phyloP scores from a whole-genome alignment of 2,113 vertebrate genomes.

The Leptobrachium ailaonicum region DNA sequence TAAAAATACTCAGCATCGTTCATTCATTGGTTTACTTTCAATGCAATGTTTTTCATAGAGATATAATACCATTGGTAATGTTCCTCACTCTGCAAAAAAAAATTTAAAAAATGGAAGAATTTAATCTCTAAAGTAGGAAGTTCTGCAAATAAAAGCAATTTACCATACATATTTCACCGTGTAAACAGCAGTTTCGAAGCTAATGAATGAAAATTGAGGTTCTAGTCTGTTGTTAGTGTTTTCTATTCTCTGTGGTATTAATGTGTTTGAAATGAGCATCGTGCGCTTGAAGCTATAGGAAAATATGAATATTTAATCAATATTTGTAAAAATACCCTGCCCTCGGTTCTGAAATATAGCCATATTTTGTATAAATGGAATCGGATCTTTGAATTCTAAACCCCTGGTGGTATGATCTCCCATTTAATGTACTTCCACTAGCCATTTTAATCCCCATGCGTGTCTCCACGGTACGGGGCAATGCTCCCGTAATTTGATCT shows the following conservation, averaged over 20 bases:
- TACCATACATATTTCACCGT: neutral
- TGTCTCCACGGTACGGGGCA: too few species aligned
- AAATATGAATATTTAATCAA: neutral
- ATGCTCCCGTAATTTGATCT: too few species aligned
- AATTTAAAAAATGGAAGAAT: neutral
- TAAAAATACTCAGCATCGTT: neutral
- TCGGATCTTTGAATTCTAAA: too few species aligned
- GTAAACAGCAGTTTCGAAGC: slow-evolving; percentile 6
- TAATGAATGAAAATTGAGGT: slow-evolving; percentile 23
- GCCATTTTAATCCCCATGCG: too few species aligned
- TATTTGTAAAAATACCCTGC: neutral
- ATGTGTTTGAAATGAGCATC: neutral
- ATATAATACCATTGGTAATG: slow-evolving; percentile 11
- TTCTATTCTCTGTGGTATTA: slow-evolving; percentile 12
- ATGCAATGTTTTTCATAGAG: neutral
- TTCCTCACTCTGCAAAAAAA: slow-evolving; percentile 8
- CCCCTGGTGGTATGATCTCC: too few species aligned
- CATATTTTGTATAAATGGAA: too few species aligned
- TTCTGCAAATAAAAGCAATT: neutral
- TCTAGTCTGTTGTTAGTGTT: slow-evolving; percentile 2
- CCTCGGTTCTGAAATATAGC: too few species aligned
- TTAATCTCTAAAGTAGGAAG: neutral
- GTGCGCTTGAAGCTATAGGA: neutral
- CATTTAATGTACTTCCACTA: too few species aligned
- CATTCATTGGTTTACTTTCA: neutral